A percentile compares a stretch with the other conserved stretches of the same genome.
Conservation (phyloP, 2,113 vertebrate species). For the Potamarius usumacintae region DNA sequence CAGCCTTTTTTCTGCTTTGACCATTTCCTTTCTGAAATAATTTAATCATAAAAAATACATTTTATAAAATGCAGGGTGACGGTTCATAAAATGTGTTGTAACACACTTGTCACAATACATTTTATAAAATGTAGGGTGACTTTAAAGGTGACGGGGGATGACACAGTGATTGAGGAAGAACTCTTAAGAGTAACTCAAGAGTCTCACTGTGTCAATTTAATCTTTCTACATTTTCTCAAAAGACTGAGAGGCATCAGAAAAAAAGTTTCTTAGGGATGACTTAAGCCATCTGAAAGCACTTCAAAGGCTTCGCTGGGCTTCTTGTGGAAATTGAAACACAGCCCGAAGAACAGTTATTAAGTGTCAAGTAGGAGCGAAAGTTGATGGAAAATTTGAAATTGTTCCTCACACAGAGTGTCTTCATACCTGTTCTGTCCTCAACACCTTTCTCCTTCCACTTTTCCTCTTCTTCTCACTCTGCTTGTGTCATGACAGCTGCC, state of each 20-base stretch:
- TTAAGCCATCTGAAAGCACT: background rate
- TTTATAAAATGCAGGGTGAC: background rate
- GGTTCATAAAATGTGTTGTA: background rate
- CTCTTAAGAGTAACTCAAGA: constrained; percentile 37
- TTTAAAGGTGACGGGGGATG: constrained; percentile 37
- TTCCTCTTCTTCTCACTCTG: background rate
- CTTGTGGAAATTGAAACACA: constrained; percentile 26
- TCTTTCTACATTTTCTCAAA: constrained; percentile 24
- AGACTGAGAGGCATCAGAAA: constrained; percentile 22
- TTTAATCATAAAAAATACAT: background rate
- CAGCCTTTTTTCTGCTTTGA: background rate
- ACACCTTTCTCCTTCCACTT: constrained; percentile 9
- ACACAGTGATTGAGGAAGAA: constrained; percentile 26
- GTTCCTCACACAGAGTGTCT: constrained; percentile 1
- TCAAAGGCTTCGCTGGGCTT: constrained; percentile 6
- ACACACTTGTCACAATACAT: background rate
- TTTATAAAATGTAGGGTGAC: constrained; percentile 8
- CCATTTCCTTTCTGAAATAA: background rate
- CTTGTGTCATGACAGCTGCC: constrained; percentile 58
- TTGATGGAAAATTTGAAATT: constrained; percentile 2
- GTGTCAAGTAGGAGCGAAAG: constrained; percentile 29
- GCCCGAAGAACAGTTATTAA: constrained; percentile 8
- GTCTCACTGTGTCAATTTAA: constrained; percentile 15
- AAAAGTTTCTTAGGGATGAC: constrained; percentile 25
- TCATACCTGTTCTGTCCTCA: constrained; percentile 9